A percentile compares a stretch with the other conserved stretches of the same genome.
Evolutionary conservation across 1,140 invertebrate genomes (phyloP).

Genomic region (Eriosoma lanigerum): DNA sequence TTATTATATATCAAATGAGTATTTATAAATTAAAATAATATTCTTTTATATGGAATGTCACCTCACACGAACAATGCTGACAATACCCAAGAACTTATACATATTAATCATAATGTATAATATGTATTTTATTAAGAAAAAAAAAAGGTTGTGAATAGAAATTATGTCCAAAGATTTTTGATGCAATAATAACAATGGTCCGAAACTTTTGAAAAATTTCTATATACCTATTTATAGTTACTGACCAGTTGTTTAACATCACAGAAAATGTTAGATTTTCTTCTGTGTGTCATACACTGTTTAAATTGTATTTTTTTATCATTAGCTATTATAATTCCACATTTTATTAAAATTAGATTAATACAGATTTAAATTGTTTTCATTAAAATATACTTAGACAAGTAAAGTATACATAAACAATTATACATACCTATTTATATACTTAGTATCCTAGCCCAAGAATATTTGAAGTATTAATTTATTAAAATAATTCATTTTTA

Average conservation of each 20-base stretch:
- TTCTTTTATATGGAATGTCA: neutral
- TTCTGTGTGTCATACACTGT: neutral
- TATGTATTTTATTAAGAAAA: neutral
- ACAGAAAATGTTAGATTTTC: neutral
- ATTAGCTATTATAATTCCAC: neutral
- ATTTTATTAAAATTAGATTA: neutral
- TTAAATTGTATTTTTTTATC: neutral
- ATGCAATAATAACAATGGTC: neutral
- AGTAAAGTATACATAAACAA: too few relatives aligned
- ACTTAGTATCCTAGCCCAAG: neutral
- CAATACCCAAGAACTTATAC: neutral
- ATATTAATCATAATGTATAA: neutral
- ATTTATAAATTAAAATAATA: constrained; percentile 26
- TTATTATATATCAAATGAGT: constrained; percentile 33
- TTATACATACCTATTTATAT: too few relatives aligned
- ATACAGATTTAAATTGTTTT: neutral
- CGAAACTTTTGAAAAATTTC: neutral
- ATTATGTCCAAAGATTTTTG: neutral
- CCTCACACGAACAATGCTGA: too few relatives aligned
- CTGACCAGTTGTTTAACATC: neutral
- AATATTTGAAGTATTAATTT: neutral
- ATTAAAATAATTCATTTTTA: neutral
- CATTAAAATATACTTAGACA: neutral
- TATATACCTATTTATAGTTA: neutral
- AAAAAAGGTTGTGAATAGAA: neutral